A percentile compares a stretch with the other conserved stretches of the same genome.
Conservation (phyloP, 2,113 vertebrate species). For the Platysternon megacephalum region DNA sequence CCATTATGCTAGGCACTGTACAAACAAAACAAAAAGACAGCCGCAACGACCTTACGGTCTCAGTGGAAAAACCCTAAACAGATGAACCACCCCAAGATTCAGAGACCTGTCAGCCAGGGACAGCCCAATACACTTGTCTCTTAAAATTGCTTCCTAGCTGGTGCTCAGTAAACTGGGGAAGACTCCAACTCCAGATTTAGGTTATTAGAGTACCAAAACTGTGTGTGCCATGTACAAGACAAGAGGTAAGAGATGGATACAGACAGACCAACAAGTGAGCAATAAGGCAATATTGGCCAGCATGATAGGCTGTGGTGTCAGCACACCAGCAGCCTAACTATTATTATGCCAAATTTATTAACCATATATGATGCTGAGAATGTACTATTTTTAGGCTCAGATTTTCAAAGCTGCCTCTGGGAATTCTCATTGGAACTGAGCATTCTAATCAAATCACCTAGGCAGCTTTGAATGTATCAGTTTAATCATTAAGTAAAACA, state of each 20-base stretch:
- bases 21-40: neutral
- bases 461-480: slow-evolving; percentile 18
- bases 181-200: neutral
- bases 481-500: slow-evolving; percentile 33
- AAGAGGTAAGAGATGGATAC: neutral
- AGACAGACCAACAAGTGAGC: neutral
- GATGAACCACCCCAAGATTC: neutral
- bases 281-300: neutral
- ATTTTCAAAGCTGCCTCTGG: neutral
- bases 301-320: neutral
- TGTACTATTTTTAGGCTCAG: slow-evolving; percentile 38
- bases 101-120: neutral
- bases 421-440: slow-evolving; percentile 25
- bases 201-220: neutral
- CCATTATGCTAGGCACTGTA: neutral
- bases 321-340: neutral
- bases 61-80: neutral
- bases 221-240: neutral
- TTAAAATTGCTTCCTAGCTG: neutral
- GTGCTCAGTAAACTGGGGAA: neutral
- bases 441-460: slow-evolving; percentile 43
- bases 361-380: slow-evolving; percentile 36
- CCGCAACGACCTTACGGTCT: too few relatives aligned
- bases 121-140: neutral
- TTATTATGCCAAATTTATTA: neutral